phyloP scores from a whole-genome alignment of 2,888 invertebrate species.

The Ypsolopha sequella region DNA sequence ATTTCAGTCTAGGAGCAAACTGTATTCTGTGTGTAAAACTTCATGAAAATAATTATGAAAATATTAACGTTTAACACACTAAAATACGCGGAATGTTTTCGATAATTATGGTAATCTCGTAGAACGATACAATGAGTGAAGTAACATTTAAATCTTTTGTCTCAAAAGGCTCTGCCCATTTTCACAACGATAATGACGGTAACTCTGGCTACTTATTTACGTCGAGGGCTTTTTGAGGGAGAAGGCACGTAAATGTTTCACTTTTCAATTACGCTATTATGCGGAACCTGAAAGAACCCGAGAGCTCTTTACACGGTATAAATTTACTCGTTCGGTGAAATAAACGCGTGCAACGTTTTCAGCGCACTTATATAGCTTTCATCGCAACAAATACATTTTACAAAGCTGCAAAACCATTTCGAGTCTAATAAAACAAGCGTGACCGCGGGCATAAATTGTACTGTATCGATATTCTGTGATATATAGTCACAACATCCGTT shows the following conservation, averaged over 20 bases:
- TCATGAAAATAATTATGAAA: no score
- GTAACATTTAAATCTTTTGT: no score
- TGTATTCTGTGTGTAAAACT: no score
- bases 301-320: constrained; percentile 31
- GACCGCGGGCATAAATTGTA: constrained; percentile 26
- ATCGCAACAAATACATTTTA: constrained; percentile 18
- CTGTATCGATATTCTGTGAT: constrained; percentile 32
- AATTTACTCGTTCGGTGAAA: constrained; percentile 37
- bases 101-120: no score
- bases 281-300: constrained; percentile 25
- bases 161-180: constrained; percentile 23
- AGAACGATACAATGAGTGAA: no score
- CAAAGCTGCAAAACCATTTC: constrained; percentile 7
- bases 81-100: no score
- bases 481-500: constrained; percentile 28
- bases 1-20: no score
- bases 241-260: constrained; percentile 19
- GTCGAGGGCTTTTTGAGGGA: constrained; percentile 15
- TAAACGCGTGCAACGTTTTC: constrained; percentile 17
- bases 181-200: constrained; percentile 38
- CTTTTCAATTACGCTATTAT: constrained; percentile 38
- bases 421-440: constrained; percentile 22
- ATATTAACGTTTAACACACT: no score
- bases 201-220: constrained; percentile 28
- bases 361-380: not conserved